Evolutionary conservation across 2,113 vertebrate genomes (phyloP).

Genomic region (Gasterosteus nipponicus): DNA sequence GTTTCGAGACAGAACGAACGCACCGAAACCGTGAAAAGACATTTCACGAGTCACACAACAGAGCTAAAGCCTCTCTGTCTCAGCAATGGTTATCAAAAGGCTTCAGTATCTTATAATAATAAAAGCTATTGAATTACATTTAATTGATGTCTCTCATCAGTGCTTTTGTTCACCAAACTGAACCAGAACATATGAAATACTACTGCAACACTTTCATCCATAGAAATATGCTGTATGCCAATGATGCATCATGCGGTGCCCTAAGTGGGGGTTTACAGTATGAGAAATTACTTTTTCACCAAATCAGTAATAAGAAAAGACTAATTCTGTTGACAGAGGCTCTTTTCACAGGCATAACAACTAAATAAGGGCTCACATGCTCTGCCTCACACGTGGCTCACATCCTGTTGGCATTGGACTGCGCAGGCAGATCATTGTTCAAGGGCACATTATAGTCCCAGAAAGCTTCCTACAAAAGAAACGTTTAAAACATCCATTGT

Average conservation of each 20-base stretch:
- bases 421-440: conserved; percentile 29
- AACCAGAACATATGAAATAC: background rate
- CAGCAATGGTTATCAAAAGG: conserved; percentile 12
- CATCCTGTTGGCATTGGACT: conserved; percentile 35
- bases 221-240: background rate
- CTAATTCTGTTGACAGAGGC: conserved; percentile 16
- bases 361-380: conserved; percentile 34
- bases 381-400: conserved; percentile 45
- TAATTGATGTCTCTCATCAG: background rate
- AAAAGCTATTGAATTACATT: background rate
- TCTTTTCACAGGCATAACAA: conserved; percentile 38
- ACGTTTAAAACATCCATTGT: background rate
- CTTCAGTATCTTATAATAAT: conserved; percentile 27
- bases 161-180: background rate
- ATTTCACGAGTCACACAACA: conserved; percentile 11
- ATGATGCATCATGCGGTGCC: background rate
- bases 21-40: background rate
- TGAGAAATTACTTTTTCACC: background rate
- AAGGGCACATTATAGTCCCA: conserved; percentile 21
- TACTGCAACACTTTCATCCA: background rate
- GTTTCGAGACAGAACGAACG: conserved; percentile 8
- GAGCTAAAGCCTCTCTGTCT: conserved; percentile 5
- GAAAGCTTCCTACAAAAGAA: conserved; percentile 4
- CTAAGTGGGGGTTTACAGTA: background rate
- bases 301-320: background rate